These are phyloP conservation scores for Aeoliscus strigatus DNA, from an alignment of 2,797 vertebrate genomes.

Conservation along the genomic window DNA sequence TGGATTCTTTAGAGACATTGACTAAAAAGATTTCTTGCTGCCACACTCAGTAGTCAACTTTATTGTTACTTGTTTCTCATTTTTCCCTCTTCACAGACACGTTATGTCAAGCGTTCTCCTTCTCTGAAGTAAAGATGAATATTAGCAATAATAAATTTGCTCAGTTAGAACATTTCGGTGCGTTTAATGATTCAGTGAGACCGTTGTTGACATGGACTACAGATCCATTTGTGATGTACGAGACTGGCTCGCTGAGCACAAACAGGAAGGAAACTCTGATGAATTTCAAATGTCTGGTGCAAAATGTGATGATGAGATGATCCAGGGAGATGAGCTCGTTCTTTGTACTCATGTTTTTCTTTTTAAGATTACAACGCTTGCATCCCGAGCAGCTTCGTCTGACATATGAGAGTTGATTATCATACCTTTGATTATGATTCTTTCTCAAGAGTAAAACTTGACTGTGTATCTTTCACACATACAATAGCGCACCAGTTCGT, in stretches of 20 bases:
- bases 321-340: constrained; percentile 10
- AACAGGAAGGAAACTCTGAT: constrained; percentile 65
- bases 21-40: too few relatives aligned
- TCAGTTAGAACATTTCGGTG: too few relatives aligned
- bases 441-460: neutral
- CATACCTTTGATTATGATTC: constrained; percentile 5
- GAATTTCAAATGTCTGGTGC: constrained; percentile 29
- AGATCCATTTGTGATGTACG: constrained; percentile 77
- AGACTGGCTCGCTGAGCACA: constrained; percentile 77
- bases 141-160: too few relatives aligned
- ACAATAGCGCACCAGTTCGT: neutral
- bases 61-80: too few relatives aligned
- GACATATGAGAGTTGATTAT: constrained; percentile 1
- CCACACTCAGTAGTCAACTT: too few relatives aligned
- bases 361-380: too few relatives aligned
- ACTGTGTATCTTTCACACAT: neutral
- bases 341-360: constrained; percentile 3
- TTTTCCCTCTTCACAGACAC: too few relatives aligned
- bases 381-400: constrained; percentile 6
- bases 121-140: too few relatives aligned
- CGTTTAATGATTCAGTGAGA: too few relatives aligned
- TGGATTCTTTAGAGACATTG: too few relatives aligned
- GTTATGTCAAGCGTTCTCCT: too few relatives aligned
- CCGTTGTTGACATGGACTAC: too few relatives aligned
- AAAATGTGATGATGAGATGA: constrained; percentile 36